Evolutionary conservation across 2,113 vertebrate species (phyloP).

Genomic region (Trichechus manatus): DNA sequence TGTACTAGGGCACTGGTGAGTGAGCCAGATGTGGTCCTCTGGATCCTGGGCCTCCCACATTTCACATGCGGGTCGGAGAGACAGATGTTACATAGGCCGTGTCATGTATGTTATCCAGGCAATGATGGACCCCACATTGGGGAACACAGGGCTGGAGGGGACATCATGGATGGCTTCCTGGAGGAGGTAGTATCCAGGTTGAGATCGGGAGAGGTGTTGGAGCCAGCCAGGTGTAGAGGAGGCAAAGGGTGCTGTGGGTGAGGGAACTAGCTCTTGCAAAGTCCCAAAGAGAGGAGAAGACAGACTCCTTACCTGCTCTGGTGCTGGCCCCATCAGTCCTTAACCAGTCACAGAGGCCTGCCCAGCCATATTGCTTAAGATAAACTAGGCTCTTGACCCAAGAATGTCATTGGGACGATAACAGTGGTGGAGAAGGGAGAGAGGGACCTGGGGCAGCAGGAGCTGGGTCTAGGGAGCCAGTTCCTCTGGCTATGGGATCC

Average conservation of each 20-base stretch:
- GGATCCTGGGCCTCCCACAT: background rate
- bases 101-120: background rate
- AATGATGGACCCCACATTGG: background rate
- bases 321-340: background rate
- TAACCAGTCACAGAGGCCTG: background rate
- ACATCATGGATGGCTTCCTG: background rate
- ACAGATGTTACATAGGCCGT: background rate
- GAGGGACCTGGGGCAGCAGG: background rate
- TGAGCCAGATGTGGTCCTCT: background rate
- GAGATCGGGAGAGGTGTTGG: background rate
- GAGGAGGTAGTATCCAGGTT: background rate
- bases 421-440: background rate
- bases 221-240: background rate
- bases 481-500: background rate
- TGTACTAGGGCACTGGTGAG: background rate
- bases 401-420: background rate
- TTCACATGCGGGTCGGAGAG: background rate
- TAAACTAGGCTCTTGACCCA: background rate
- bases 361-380: background rate
- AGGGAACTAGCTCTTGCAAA: background rate
- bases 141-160: background rate
- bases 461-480: background rate
- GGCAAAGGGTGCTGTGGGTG: background rate
- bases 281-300: background rate
- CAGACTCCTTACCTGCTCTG: background rate